These are phyloP conservation scores for Oxystoma pomonae DNA, from an alignment of 2,888 invertebrate species.

Conservation along the genomic window DNA sequence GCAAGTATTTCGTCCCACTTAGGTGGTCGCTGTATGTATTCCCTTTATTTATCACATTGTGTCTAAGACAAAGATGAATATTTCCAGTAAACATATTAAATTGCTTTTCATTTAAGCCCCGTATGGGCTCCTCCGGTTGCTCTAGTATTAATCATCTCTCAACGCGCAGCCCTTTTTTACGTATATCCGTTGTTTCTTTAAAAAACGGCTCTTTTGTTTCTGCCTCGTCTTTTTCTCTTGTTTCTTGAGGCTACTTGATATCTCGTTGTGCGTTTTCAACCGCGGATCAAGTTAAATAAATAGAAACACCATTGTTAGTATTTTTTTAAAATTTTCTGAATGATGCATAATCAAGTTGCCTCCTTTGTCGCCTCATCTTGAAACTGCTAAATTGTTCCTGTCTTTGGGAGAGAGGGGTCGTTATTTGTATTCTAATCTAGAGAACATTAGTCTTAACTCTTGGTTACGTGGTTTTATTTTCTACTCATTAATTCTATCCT, in stretches of 20 bases:
- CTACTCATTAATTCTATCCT: no score
- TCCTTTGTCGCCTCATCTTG: no score
- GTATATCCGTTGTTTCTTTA: background rate
- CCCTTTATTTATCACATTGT: background rate
- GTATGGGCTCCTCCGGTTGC: background rate
- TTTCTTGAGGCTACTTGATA: background rate
- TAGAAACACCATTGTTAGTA: no score
- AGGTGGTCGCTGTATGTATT: background rate
- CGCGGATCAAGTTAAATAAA: no score
- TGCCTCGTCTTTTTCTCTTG: background rate
- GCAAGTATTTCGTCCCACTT: background rate
- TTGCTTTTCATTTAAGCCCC: background rate
- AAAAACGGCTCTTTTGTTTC: background rate
- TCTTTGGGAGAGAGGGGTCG: no score
- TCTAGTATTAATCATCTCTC: background rate
- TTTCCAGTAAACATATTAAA: background rate
- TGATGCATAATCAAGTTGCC: no score
- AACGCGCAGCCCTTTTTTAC: background rate
- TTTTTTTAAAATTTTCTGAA: no score
- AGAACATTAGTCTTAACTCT: no score
- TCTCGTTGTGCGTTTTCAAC: background rate
- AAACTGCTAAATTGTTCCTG: no score
- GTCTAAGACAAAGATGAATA: background rate
- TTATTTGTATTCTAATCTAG: no score
- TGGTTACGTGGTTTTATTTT: no score